These are phyloP conservation scores for Dicycla oo DNA, from an alignment of 2,888 invertebrate species.

Conservation along the genomic window DNA sequence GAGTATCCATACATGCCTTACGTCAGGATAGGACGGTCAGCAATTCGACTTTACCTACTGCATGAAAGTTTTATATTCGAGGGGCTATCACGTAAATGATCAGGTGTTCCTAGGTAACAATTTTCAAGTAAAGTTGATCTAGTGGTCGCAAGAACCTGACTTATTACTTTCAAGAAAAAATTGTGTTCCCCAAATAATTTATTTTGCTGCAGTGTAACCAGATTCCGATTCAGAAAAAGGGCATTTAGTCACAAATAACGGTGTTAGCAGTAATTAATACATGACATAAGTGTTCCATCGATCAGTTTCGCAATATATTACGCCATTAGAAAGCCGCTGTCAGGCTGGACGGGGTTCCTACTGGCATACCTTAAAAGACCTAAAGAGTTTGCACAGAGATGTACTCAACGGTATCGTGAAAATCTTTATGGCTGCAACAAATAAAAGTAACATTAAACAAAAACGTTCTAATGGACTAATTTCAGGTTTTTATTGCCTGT, in stretches of 20 bases:
- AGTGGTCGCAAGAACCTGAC: background rate
- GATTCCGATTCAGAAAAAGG: constrained; percentile 51
- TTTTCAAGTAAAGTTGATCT: background rate
- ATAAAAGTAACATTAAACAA: background rate
- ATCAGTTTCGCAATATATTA: constrained; percentile 84
- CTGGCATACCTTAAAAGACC: constrained; percentile 82
- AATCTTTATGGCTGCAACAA: background rate
- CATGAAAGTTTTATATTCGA: background rate
- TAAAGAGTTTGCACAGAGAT: constrained; percentile 71
- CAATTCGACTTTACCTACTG: too few relatives aligned
- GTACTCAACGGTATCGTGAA: constrained; percentile 46
- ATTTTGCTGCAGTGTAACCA: constrained; percentile 12
- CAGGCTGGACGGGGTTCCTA: constrained; percentile 81
- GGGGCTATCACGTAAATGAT: background rate
- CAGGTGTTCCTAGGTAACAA: background rate
- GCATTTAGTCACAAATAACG: constrained; percentile 67
- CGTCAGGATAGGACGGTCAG: background rate
- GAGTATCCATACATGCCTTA: background rate
- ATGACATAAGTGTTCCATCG: constrained; percentile 86
- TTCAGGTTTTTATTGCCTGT: background rate
- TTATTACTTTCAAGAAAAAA: constrained; percentile 25
- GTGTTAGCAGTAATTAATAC: constrained; percentile 83
- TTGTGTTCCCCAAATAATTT: too few relatives aligned
- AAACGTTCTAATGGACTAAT: background rate
- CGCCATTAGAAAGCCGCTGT: constrained; percentile 87